Evolutionary conservation across 2,888 invertebrate species (phyloP), one percentile per base, ranked within the genome.

Genomic region (Argyresthia goedartella): DNA sequence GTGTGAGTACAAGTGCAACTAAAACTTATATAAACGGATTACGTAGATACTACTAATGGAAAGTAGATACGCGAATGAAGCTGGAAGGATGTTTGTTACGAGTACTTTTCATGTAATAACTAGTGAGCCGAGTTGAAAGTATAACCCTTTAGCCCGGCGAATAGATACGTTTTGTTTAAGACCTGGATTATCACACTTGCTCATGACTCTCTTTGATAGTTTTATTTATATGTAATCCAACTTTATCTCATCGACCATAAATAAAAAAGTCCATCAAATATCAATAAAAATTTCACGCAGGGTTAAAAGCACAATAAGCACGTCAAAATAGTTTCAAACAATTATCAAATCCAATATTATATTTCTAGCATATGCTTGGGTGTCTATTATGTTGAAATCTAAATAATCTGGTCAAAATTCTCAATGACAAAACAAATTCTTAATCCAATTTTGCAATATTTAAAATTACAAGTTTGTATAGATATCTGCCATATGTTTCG

Each of bases 1-100:
- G 97, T 84, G 98, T 98, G 88, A 96, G 97, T 96, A 88, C 57
- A 11, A 10, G 9, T 43, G 51, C 25, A 47, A 25, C 16, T 47
- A 9, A 8, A 15, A 33, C 25, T 47, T 47, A 25, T 39, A 36
- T 36, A 36, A 7, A 36, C 36, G 7, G n/a, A 39, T 39, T 9
- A n/a, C 39, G 9, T 39, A 39, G 8, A 36, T 36, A 9, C 9
- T 9, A 36, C 36, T 36, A 8, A 8, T 36, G 36, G n/a, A n/a
- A n/a, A n/a, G n/a, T n/a, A n/a, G n/a, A n/a, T n/a, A n/a, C n/a
- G n/a, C n/a, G n/a, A n/a, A n/a, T n/a, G n/a, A n/a, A n/a, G n/a
- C n/a, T n/a, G 25, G 25, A 25, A 25, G 25, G 25, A 25, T 6
- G 25, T 25, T 25, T 25, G 25, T n/a, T n/a, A 25, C 2, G 25